Percentiles rank a stretch among this genome's conserved stretches.
phyloP scores from a whole-genome alignment of 2,797 vertebrate genomes.

The Rhinella marina region DNA sequence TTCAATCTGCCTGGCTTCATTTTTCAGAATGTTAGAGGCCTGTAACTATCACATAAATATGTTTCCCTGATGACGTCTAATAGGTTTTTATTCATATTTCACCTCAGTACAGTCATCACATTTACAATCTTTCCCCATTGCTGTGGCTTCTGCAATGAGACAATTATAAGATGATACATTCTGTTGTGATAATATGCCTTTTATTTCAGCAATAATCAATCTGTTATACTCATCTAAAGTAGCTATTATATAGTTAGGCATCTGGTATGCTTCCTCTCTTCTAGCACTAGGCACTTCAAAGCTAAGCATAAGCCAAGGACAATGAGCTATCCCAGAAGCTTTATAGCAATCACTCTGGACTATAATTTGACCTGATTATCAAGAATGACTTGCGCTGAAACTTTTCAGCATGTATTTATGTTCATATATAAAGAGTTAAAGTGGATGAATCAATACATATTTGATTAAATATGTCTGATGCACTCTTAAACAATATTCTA shows the following conservation, averaged over 20 bases:
- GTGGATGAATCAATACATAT: neutral
- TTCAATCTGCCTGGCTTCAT: neutral
- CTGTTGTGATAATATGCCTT: slow-evolving; percentile 17
- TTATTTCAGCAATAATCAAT: slow-evolving; percentile 40
- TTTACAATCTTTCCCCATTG: slow-evolving; percentile 25
- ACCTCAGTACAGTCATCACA: neutral
- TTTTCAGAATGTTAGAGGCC: neutral
- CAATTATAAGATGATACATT: slow-evolving; percentile 15
- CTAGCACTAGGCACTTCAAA: neutral
- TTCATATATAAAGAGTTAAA: neutral
- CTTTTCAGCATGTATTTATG: neutral
- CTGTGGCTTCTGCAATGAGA: neutral
- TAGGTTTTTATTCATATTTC: neutral
- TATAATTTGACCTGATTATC: slow-evolving; percentile 22
- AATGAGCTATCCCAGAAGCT: neutral
- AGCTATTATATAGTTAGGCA: slow-evolving; percentile 19
- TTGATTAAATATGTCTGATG: neutral
- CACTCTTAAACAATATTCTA: neutral
- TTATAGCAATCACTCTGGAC: neutral
- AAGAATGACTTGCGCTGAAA: neutral
- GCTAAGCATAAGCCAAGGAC: slow-evolving; percentile 26
- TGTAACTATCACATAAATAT: neutral
- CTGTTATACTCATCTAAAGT: slow-evolving; percentile 29
- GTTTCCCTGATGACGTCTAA: neutral
- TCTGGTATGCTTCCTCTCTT: slow-evolving; percentile 26